Percentiles rank a stretch among this genome's conserved stretches.
Evolutionary conservation across 2,797 vertebrate species (phyloP).

Genomic region (Emys orbicularis): DNA sequence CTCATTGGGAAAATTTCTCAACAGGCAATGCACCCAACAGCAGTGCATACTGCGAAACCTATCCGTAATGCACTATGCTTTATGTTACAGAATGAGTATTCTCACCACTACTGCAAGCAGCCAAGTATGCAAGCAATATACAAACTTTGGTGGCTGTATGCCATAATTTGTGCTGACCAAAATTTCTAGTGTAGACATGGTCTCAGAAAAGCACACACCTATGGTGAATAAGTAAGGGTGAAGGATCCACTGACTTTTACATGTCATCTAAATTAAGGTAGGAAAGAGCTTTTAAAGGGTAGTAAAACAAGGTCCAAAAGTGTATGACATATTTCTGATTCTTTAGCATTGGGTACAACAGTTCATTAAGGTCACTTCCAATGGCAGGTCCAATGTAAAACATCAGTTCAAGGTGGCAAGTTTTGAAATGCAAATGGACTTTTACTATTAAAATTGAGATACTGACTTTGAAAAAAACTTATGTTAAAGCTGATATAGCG

Average conservation of each 20-base stretch:
- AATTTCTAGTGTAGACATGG: neutral
- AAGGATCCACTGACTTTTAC: neutral
- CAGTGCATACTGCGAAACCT: too few relatives aligned
- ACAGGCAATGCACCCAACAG: too few relatives aligned
- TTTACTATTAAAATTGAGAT: neutral
- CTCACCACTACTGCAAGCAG: neutral
- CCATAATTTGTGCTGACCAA: neutral
- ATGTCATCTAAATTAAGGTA: neutral
- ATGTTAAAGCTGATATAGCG: neutral
- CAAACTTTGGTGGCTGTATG: neutral
- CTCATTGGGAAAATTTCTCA: too few relatives aligned
- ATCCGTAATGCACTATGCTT: too few relatives aligned
- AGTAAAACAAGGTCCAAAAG: neutral
- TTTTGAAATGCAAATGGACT: neutral
- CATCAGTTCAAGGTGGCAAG: accelerated
- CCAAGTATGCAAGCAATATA: neutral
- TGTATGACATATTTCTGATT: neutral
- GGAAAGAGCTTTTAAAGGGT: neutral
- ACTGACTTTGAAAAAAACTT: neutral
- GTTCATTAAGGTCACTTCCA: neutral
- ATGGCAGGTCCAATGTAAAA: accelerated
- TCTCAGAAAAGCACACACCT: neutral
- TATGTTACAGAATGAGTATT: neutral
- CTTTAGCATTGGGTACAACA: neutral
- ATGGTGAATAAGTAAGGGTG: neutral